Evolutionary conservation across 1,140 invertebrate species (phyloP), one percentile per base, ranked within the genome.

Genomic region (Drosophila ogumai): DNA sequence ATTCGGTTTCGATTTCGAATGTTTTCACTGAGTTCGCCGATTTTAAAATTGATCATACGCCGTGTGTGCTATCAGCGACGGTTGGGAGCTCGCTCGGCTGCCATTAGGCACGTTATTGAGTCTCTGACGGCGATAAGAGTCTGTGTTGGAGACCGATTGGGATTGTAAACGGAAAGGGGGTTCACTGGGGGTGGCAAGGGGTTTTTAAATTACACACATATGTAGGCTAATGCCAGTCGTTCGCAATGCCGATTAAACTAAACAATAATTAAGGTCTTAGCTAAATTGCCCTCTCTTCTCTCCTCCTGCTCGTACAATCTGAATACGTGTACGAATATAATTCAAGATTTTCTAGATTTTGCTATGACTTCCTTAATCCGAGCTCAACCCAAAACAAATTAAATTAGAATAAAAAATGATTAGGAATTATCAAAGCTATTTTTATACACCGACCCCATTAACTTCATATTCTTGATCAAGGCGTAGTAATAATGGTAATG

Each of bases 21-120:
- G 31, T 65, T 65, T 65, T 44, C 63, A 65, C 41, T 19, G 58
- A 12, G 55, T 58, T 61, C 3, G 61, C 19, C 22, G 32, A 46
- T 57, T 75, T 64, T n/a, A 5, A 58, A 76, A 75, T 68, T 76
- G 57, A 74, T 59, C 46, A 74, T 74, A 34, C 57, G 71, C 43
- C 40, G 43, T 50, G 74, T 60, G 34, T 77, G 77, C 66, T 87
- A 87, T 87, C 79, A 87, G 75, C 58, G 12, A 13, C 63, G 10
- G 43, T 38, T 25, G 36, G 68, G 36, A 34, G 68, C 68, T 49
- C 19, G 52, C 52, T 58, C n/a, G 36, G 50, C 32, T 65, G 71
- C 65, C 75, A 82, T 86, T 86, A 75, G 82, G 82, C 82, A 86
- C 78, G 82, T 81, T 86, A 86, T 86, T 87, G 64, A 79, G 67